Evolutionary conservation across 2,113 vertebrate genomes (phyloP).

Genomic region (Colossoma macropomum): DNA sequence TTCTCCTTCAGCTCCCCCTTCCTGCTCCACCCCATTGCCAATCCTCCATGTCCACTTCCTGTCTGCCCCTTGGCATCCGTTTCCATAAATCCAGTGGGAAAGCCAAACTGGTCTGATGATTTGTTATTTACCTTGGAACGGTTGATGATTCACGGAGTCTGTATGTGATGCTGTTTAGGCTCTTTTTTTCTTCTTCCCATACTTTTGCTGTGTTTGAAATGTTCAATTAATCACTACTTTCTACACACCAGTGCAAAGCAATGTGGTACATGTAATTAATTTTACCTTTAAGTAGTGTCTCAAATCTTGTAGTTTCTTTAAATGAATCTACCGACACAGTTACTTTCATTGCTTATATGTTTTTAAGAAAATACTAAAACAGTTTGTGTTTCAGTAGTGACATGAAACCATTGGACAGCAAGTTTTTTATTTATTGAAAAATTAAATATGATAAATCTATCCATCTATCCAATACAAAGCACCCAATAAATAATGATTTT

Average conservation of each 20-base stretch:
- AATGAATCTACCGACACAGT: too few species aligned
- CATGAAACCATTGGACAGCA: too few species aligned
- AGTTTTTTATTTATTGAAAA: too few species aligned
- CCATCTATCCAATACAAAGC: too few species aligned
- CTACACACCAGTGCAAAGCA: not conserved
- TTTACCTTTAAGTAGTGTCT: too few species aligned
- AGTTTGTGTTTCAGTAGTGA: too few species aligned
- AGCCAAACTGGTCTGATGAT: not conserved
- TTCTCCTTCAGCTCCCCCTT: not conserved
- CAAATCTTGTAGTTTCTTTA: too few species aligned
- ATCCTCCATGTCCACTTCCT: slow-evolving; percentile 8
- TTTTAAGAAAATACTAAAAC: too few species aligned
- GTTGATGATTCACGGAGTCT: not conserved
- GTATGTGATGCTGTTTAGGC: not conserved
- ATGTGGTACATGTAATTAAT: too few species aligned
- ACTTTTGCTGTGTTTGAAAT: not conserved
- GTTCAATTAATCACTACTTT: not conserved
- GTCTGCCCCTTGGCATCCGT: not conserved
- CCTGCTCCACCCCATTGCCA: not conserved
- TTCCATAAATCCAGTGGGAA: slow-evolving; percentile 15
- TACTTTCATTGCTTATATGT: too few species aligned
- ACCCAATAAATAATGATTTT: too few species aligned
- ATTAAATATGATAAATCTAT: too few species aligned
- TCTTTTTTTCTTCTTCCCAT: not conserved
- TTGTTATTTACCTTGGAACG: not conserved